Percentiles rank a stretch among this genome's conserved stretches.
Evolutionary conservation across 2,797 vertebrate genomes (phyloP).

Genomic region (Silurus aristotelis): DNA sequence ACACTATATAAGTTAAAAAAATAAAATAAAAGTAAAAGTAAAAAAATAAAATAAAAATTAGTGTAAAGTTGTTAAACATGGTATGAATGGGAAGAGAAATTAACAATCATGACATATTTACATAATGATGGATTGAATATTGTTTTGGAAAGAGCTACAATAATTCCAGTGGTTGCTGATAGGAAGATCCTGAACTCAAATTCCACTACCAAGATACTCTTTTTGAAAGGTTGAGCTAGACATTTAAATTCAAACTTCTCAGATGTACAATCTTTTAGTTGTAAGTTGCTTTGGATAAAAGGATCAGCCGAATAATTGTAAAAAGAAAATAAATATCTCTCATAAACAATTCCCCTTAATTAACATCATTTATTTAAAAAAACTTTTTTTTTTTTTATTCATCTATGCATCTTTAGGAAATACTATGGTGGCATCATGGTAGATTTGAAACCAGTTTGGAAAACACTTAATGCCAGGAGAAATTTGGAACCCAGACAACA

Average conservation of each 20-base stretch:
- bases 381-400: too few species aligned
- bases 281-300: not conserved
- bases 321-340: not conserved
- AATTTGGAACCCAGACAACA: not conserved
- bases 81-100: not conserved
- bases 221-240: not conserved
- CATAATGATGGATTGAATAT: not conserved
- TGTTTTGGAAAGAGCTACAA: not conserved
- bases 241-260: not conserved
- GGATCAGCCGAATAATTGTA: not conserved
- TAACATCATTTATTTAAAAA: not conserved
- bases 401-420: not conserved
- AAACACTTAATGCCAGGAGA: too few species aligned
- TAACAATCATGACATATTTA: not conserved
- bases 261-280: not conserved
- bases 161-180: not conserved
- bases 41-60: not conserved
- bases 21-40: not conserved
- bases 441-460: not conserved
- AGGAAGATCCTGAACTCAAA: not conserved
- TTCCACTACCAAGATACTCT: not conserved
- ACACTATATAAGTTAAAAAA: not conserved
- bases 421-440: not conserved
- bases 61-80: not conserved
- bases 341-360: not conserved